Conservation (phyloP, 2,113 vertebrate species). For the Leucosticte australis region DNA sequence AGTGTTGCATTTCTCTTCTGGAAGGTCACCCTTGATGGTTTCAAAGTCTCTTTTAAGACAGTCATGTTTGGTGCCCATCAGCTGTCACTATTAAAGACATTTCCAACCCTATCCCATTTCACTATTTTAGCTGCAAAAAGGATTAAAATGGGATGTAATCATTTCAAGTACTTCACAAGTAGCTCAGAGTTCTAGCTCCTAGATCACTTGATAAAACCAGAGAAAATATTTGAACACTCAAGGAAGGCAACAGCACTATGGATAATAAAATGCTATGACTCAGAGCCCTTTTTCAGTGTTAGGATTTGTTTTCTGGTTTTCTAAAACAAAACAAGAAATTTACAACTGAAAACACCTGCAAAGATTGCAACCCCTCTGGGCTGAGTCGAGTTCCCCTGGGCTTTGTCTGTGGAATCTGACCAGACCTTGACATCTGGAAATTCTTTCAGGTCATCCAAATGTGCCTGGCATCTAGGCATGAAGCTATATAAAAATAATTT, state of each 20-base stretch:
- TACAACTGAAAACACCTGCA: background rate
- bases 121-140: background rate
- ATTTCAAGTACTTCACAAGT: conserved; percentile 19
- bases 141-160: conserved; percentile 24
- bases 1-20: background rate
- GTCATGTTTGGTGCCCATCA: background rate
- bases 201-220: background rate
- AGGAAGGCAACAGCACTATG: background rate
- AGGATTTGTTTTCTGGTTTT: background rate
- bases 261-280: background rate
- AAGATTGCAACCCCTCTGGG: background rate
- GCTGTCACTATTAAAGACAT: background rate
- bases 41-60: background rate
- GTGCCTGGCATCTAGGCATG: background rate
- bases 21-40: background rate
- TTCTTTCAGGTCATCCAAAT: background rate
- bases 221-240: conserved; percentile 37
- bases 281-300: background rate
- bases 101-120: background rate
- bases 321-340: background rate
- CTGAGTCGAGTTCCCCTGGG: background rate
- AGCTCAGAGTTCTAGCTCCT: background rate
- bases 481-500: conserved; percentile 2
- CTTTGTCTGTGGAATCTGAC: background rate
- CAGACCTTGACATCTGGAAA: background rate